A percentile compares a stretch with the other conserved stretches of the same genome.
phyloP scores from a whole-genome alignment of 1,140 invertebrate genomes.

The Plodia interpunctella region DNA sequence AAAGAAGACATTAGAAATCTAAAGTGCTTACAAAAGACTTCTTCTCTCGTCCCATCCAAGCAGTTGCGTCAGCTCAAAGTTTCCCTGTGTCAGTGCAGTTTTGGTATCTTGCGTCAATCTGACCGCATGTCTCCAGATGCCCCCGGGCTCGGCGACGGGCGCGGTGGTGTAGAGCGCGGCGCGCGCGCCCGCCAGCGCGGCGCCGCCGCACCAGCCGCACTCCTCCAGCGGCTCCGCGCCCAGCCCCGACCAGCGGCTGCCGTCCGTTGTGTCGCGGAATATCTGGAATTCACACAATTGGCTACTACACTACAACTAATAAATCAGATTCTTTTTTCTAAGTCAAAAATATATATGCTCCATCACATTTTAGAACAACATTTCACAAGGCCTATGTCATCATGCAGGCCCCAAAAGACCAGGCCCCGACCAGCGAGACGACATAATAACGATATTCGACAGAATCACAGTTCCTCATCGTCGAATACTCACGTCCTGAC shows the following conservation, averaged over 20 bases:
- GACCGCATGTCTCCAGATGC: conserved; percentile 56
- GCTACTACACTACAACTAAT: too few species aligned
- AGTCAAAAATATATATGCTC: too few species aligned
- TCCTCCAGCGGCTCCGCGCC: conserved; percentile 59
- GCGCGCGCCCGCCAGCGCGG: conserved; percentile 42
- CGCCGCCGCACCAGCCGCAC: conserved; percentile 61
- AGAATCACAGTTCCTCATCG: too few species aligned
- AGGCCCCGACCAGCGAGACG: too few species aligned
- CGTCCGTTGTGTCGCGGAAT: conserved; percentile 60
- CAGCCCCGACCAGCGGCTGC: conserved; percentile 61
- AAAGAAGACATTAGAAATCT: too few species aligned
- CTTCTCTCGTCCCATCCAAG: conserved; percentile 81
- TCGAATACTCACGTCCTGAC: conserved; percentile 78
- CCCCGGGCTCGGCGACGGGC: conserved; percentile 49
- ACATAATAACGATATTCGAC: too few species aligned
- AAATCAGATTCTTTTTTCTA: too few species aligned
- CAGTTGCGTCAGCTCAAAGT: conserved; percentile 81
- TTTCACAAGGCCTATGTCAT: too few species aligned
- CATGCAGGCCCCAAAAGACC: too few species aligned
- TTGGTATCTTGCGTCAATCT: conserved; percentile 39
- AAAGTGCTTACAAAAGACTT: conserved; percentile 79
- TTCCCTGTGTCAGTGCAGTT: conserved; percentile 80
- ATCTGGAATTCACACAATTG: conserved; percentile 33
- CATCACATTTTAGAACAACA: too few species aligned
- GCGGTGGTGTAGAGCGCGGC: conserved; percentile 48